Evolutionary conservation across 2,797 vertebrate genomes (phyloP), one percentile per base, ranked within the genome.

Genomic region (Phylloscopus collybita): DNA sequence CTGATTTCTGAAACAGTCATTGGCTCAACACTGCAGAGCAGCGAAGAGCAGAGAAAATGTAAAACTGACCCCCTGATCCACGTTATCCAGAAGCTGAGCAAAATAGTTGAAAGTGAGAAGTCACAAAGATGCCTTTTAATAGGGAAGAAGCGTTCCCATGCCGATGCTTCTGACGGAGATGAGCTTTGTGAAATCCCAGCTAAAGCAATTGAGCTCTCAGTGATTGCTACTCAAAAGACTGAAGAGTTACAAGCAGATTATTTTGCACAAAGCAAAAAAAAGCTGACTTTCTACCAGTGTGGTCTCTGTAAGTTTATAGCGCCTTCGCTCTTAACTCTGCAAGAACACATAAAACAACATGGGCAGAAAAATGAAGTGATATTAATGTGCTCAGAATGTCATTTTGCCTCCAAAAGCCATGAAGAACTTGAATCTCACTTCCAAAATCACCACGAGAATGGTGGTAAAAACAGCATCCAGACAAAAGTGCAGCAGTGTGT

Each of bases 71-170:
- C 99, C 5, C 98, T 99, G 69, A 99, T 99, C 94, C 99, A 99
- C 27, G 99, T 99, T 86, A 99, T 99, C 38, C 98, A 99, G 96
- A 99, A 99, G 92, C 98, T 99, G 95, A 99, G 99, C 96, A 99
- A 99, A 96, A 99, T 99, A 32, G 99, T 99, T 69, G 99, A 99
- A 96, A 98, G 94, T 38, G 98, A 99, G 95, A 98, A 98, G 51
- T 98, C 99, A 12, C 98, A 98, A 47, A 98, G 97, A 94, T 99
- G 98, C 96, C 95, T 98, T 62, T 57, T 98, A 40, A 98, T 98
- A 32, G 98, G 98, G 79, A 99, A 98, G 90, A 99, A 99, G 92
- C 98, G 99, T 70, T 94, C 97, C 7, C 97, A 98, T 57, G 90
- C 98, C 5, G 95, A 95, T 50, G 96, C 95, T 60, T 86, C 95